Base-by-base conservation (phyloP, 92 coral and sea anemone species). In the Epizoanthus fatuus region DNA sequence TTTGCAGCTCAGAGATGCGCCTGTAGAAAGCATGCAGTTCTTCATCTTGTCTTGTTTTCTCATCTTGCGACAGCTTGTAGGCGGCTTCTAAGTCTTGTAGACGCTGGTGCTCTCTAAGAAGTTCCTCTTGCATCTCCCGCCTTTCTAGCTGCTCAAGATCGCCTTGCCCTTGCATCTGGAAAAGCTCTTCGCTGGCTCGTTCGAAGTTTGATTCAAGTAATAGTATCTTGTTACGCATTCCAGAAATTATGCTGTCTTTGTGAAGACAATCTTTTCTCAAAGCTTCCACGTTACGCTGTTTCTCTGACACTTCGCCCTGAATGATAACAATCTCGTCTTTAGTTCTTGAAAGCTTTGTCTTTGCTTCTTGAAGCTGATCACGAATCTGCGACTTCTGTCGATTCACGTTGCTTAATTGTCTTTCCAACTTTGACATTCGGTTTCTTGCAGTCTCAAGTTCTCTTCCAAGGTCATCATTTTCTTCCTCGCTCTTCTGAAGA, bases 321-420 rank as follows among this genome's bases (percentile, higher is more conserved):
- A 95, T 80, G 16, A 87, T 72, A 17, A 81, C 78, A 0, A 95
- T 83, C 42, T 97, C 99, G 25, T 93, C 98, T 55, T 97, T 97
- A 59, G 95, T 86, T 72, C 90, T 91, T 22, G 87, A 82, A 15
- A 97, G 92, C 78, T 95, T 97, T 29, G 95, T 90, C 53, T 90
- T 93, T 20, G 91, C 88, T 38, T 97, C 99, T 63, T 97, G 98
- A 75, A 97, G 89, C 84, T 95, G 99, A 16, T 97, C 97, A 39
- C 92, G 96, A 79, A 88, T 90, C 39, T 92, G 97, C 14, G 86
- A 77, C 29, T 86, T 92, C 73, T 97, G 98, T 25, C 90, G 94
- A 73, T 92, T 92, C 1, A 90, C 91, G 38, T 69, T 91, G 62
- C 68, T 72, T 0, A 97, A 75, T 67, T 93, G 93, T 45, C 90